Evolutionary conservation across 2,888 invertebrate genomes (phyloP).

Genomic region (Agonum fuliginosum): DNA sequence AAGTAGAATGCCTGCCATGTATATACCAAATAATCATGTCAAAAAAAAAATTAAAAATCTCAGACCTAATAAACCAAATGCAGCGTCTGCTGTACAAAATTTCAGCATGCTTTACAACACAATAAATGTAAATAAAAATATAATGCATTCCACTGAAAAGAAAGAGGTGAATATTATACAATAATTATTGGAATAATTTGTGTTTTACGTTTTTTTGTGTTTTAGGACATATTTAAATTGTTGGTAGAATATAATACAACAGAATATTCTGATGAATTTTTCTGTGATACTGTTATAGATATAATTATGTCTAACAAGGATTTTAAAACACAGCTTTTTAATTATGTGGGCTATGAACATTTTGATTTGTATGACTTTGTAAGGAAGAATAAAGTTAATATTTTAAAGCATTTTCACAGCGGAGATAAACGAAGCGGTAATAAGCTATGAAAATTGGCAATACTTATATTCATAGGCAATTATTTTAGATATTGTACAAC

Average conservation of each 20-base stretch:
- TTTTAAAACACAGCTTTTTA: constrained; percentile 86
- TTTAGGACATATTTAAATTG: constrained; percentile 40
- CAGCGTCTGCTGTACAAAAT: constrained; percentile 72
- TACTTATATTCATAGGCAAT: background rate
- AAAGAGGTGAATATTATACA: constrained; percentile 13
- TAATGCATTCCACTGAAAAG: background rate
- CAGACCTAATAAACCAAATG: constrained; percentile 70
- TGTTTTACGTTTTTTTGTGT: too few species aligned
- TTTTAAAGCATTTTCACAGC: constrained; percentile 1
- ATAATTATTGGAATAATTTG: too few species aligned
- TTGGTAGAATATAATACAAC: constrained; percentile 74
- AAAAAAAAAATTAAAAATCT: constrained; percentile 72
- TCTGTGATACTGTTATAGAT: constrained; percentile 76
- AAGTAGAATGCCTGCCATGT: constrained; percentile 69
- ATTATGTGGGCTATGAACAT: constrained; percentile 87
- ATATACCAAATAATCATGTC: constrained; percentile 71
- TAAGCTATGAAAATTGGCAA: background rate
- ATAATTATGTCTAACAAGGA: constrained; percentile 78
- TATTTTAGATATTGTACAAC: constrained; percentile 68
- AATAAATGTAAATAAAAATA: background rate
- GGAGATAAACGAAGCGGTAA: background rate
- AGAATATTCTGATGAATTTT: constrained; percentile 71
- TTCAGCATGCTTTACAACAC: constrained; percentile 75
- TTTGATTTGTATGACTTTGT: constrained; percentile 36
- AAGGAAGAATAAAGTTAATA: constrained; percentile 42